Base-by-base conservation (phyloP, 1,140 invertebrate genomes). In the Drosophila orosa region DNA sequence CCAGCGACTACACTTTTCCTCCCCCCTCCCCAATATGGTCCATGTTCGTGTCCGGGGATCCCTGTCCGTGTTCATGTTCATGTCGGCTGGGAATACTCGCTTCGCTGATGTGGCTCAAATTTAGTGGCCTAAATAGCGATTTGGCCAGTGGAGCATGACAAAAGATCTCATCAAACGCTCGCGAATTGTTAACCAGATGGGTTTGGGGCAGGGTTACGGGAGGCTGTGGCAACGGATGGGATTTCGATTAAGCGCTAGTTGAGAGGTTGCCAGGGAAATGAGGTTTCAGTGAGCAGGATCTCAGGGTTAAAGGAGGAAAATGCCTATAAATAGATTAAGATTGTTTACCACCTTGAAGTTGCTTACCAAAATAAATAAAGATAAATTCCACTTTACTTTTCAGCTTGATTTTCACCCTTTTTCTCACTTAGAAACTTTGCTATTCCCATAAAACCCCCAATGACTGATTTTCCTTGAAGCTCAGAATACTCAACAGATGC, bases 81-180 rank as follows among this genome's bases (percentile, higher is more conserved):
- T 19, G 50, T 74, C 69, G 50, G 33, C 29, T 67, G 42, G 22
- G n/a, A 57, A 33, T 35, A 35, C 33, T 27, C 50, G 63, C 29
- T 33, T 56, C 31, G 67, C n/a, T 69, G 63, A 57, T 71, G 67
- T 42, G 48, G 67, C 65, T 69, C 50, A 57, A 71, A 71, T 71
- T 58, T 71, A 69, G 67, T 71, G 67, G 65, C 63, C 67, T 71
- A 69, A 71, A 71, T 69, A 71, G 67, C 65, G 67, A 71, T 71
- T 71, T 71, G 52, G 29, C n/a, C 67, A 71, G 31, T 47, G 67
- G 65, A 71, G 67, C 67, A 69, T 71, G 19, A 69, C 67, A 71
- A 71, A 69, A 71, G 50, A 71, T 71, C 65, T 39, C 67, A 71
- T 71, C 67, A 69, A 71, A 71, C 52, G 65, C 68, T 71, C 50